Evolutionary conservation across 2,113 vertebrate species (phyloP), one percentile per base, ranked within the genome.

Genomic region (Chaetops frenatus): DNA sequence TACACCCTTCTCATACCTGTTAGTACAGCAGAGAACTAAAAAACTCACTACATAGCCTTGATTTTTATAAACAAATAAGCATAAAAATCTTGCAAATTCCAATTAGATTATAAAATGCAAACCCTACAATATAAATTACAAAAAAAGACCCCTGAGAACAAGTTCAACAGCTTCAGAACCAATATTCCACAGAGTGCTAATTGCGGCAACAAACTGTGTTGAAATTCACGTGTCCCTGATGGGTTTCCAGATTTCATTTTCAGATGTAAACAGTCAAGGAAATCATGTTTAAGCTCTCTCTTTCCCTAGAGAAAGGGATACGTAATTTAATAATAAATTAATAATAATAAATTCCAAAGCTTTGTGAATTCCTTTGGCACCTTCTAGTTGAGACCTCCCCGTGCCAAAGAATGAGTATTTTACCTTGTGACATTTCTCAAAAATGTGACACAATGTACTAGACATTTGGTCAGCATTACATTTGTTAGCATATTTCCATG

Each of bases 331-430:
- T n/a, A n/a, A n/a, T n/a, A n/a, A n/a, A n/a, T n/a, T n/a, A n/a
- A n/a, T n/a, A n/a, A n/a, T n/a, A n/a, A n/a, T n/a, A n/a, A n/a
- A n/a, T n/a, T 94, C 95, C 85, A 91, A 91, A 93, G 54, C 54
- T 82, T 35, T 66, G 50, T 79, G 53, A 91, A 95, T 94, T 95
- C 87, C 79, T 93, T 88, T 84, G 82, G 88, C 92, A 92, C 85
- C 51, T 91, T 74, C 60, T 86, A 80, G 86, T 8, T 80, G 79
- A 93, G 42, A 73, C 54, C 6, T 81, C 27, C 28, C 27, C 27
- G 77, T 93, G 94, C 94, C 91, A 95, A 94, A 95, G 79, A 88
- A 88, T 85, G 88, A 94, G 69, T 69, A 80, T 93, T 91, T 88
- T 86, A 95, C 90, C 85, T 91, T 76, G 58, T 78, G 85, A 64